Base-by-base conservation (phyloP, 2,113 vertebrate genomes). In the Ibidorhyncha struthersii region DNA sequence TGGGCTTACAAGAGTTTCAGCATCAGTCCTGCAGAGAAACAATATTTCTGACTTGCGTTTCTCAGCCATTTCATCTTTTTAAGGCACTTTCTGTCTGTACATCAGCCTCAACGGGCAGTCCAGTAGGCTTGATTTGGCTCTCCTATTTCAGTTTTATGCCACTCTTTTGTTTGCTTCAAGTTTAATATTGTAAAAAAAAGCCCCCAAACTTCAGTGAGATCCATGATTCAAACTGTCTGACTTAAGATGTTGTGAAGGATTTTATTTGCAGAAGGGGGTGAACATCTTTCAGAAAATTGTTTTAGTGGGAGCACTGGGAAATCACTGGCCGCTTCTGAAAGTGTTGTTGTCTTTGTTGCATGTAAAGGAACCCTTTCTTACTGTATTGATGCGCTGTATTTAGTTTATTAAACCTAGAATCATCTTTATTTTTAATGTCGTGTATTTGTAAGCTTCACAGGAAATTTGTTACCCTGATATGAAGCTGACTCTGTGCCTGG, bases 161-260 rank as follows among this genome's bases (percentile, higher is more conserved):
- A 65, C 14, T 43, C 17, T 79, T 76, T 15, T 23, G 49, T 62
- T 43, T 38, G 25, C 18, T 15, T 58, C 11, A 66, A 26, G 32
- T 32, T 67, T 73, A 21, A 25, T 29, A 5, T 12, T 58, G 22
- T 30, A 4, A 12, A 30, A 7, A 65, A 43, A 61, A 22, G 2
- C 4, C 4, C 22, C 27, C 34, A 38, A 8, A 23, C n/a, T 59
- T 84, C n/a, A 52, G 53, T 36, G 26, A n/a, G 15, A 34, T 8
- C 32, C 0, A 0, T 0, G 1, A 49, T 89, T 79, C 36, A 61
- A 27, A 7, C 25, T 83, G 19, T 50, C 27, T 32, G 26, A 30
- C n/a, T 22, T 29, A 4, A 79, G 52, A 38, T 21, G 15, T 25
- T 43, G 36, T 25, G 12, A 47, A 62, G 21, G 49, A 30, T 87